Base-by-base conservation (phyloP, 2,113 vertebrate species). In the Channa maculata region DNA sequence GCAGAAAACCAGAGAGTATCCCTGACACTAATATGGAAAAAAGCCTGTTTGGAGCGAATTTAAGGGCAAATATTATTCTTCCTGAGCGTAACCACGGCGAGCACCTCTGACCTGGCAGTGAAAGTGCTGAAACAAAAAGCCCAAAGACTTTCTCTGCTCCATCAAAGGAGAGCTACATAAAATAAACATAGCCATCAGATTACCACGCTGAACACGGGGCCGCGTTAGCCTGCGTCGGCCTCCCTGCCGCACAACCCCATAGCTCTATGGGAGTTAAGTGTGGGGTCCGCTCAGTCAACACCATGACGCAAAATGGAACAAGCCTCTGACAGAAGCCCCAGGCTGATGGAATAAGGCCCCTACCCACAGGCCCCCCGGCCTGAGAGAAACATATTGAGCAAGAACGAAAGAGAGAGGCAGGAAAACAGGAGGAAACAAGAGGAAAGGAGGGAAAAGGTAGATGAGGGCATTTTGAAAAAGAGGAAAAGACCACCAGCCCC, bases 131-230 rank as follows among this genome's bases (percentile, higher is more conserved):
- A 94, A 95, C 93, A 94, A 94, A 94, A 95, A 94, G 91, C 92
- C 93, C 93, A 94, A 94, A 95, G 94, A 94, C 91, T 92, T 94
- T 93, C 91, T 93, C 91, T 88, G 90, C 82, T 73, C 92, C 94
- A 93, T 95, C 94, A 95, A 95, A 94, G 90, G 82, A 84, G 91
- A 86, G 88, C 92, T 92, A 93, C 93, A 94, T 94, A 93, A 94
- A 94, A 95, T 95, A 95, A 95, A 94, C 94, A 94, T n/a, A 63
- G 85, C 94, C 93, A 93, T 94, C 93, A 94, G 94, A 95, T 95
- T 94, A 94, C 92, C 93, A 83, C 85, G 91, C 90, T 92, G 89
- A 94, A 94, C 91, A 92, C 88, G 90, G 91, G 89, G 88, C 90
- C 74, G 68, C 88, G 88, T 90, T 93, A 88, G 86, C 84, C 86